Evolutionary conservation across 64 coral and sea anemone species (phyloP).

Genomic region (Anthopleura sola): DNA sequence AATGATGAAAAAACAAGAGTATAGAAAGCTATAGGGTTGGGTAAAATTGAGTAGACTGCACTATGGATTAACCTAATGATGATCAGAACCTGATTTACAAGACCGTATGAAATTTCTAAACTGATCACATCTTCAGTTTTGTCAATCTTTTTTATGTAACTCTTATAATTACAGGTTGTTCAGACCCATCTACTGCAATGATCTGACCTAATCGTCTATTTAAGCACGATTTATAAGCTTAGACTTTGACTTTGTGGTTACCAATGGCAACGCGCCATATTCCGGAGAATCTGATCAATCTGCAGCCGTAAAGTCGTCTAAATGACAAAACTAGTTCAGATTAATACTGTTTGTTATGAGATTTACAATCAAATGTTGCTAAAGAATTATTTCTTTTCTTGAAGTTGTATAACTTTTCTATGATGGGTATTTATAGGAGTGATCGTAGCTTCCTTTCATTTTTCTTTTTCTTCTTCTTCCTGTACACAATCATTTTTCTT

Average conservation of each 20-base stretch:
- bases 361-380: not conserved
- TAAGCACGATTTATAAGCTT: not conserved
- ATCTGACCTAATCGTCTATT: not conserved
- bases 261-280: not conserved
- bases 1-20: too few species aligned
- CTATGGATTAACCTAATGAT: too few species aligned
- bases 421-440: not conserved
- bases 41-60: too few species aligned
- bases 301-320: not conserved
- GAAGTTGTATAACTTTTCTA: not conserved
- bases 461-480: too few species aligned
- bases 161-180: too few species aligned
- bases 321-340: not conserved
- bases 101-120: too few species aligned
- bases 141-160: too few species aligned
- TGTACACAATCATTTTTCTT: too few species aligned
- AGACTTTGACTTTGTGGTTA: not conserved
- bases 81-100: too few species aligned
- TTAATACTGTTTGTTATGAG: not conserved
- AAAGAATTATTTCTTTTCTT: not conserved
- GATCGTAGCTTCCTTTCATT: too few species aligned
- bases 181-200: not conserved
- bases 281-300: conserved; percentile 7
- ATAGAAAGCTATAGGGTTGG: too few species aligned
- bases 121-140: too few species aligned